These are phyloP conservation scores for Blennius ocellaris DNA, from an alignment of 2,113 vertebrate species.

Conservation along the genomic window DNA sequence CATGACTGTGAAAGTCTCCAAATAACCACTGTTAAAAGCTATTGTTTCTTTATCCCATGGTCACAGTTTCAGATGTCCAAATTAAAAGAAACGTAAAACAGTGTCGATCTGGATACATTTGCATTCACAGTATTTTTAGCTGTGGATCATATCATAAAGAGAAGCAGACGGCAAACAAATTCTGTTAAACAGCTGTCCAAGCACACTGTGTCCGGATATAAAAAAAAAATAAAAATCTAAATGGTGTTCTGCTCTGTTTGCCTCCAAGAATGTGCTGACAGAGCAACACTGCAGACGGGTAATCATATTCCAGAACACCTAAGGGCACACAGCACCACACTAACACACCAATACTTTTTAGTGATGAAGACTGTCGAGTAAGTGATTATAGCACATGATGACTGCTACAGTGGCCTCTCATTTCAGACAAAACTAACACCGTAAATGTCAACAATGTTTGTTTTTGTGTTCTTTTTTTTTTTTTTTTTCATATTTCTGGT, in stretches of 20 bases:
- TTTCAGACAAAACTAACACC: conserved; percentile 21
- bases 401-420: conserved; percentile 22
- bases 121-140: too few species aligned
- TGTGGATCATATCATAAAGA: not conserved
- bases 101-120: too few species aligned
- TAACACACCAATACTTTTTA: conserved; percentile 35
- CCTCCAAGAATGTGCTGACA: conserved; percentile 51
- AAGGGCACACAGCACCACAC: conserved; percentile 30
- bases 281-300: conserved; percentile 48
- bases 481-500: not conserved
- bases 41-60: too few species aligned
- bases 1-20: not conserved
- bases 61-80: too few species aligned
- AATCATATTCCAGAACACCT: conserved; percentile 56
- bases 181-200: conserved; percentile 41
- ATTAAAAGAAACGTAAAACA: too few species aligned
- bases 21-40: not conserved
- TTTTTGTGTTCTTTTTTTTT: conserved; percentile 1
- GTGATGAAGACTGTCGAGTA: conserved; percentile 32
- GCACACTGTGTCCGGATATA: conserved; percentile 1
- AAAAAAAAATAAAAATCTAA: conserved; percentile 24
- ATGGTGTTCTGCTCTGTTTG: conserved; percentile 46
- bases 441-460: conserved; percentile 19
- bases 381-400: conserved; percentile 40
- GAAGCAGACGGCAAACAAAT: not conserved